These are phyloP conservation scores for Phyto melanocephala DNA, from an alignment of 2,888 invertebrate genomes.

Conservation along the genomic window DNA sequence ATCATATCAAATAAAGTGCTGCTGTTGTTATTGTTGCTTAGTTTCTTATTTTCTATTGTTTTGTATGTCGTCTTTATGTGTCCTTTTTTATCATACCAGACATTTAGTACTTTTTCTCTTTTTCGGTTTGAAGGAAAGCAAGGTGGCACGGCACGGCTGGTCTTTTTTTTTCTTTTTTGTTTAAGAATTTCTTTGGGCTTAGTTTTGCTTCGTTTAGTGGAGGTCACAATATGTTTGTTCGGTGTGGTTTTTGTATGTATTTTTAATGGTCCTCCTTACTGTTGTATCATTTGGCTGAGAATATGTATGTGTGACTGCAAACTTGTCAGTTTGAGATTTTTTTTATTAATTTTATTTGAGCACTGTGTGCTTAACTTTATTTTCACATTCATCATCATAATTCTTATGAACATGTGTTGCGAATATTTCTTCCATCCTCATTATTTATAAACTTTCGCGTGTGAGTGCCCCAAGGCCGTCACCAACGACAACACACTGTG, in stretches of 20 bases:
- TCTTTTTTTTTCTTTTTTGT: not conserved
- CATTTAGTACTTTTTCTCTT: slow-evolving; percentile 13
- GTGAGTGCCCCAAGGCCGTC: slow-evolving; percentile 29
- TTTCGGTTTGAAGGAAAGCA: not conserved
- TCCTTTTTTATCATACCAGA: not conserved
- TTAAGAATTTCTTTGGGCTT: too few relatives aligned
- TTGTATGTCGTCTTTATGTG: not conserved
- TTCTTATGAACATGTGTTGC: slow-evolving; percentile 24
- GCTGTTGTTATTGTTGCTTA: slow-evolving; percentile 13
- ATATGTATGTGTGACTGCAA: not conserved
- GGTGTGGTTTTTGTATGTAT: not conserved
- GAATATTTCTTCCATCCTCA: slow-evolving; percentile 1
- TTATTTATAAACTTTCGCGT: slow-evolving; percentile 24
- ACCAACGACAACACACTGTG: not conserved
- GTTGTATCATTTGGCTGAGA: not conserved
- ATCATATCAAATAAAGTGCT: slow-evolving; percentile 15
- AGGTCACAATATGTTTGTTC: slow-evolving; percentile 21
- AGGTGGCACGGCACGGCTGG: too few relatives aligned
- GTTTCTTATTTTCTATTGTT: not conserved
- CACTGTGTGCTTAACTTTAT: slow-evolving; percentile 9
- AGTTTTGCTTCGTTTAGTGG: not conserved
- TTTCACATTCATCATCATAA: slow-evolving; percentile 16
- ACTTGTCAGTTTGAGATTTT: slow-evolving; percentile 10
- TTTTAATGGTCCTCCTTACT: slow-evolving; percentile 17
- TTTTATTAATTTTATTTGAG: not conserved